phyloP scores from a whole-genome alignment of 2,113 vertebrate species.

The Eurystomus gularis region DNA sequence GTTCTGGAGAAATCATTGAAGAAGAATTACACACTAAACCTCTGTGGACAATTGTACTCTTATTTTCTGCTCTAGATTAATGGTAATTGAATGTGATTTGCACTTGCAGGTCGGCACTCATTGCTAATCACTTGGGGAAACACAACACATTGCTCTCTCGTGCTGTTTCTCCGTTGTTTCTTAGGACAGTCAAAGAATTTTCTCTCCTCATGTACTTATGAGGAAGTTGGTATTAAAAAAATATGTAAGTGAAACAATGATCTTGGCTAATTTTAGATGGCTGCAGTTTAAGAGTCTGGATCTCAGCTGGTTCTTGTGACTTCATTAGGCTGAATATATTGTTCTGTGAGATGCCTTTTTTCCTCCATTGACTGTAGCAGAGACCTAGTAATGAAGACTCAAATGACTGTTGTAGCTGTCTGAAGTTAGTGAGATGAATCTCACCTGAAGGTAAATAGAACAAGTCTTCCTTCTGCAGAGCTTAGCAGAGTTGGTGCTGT shows the following conservation, averaged over 20 bases:
- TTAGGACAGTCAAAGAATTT: not conserved
- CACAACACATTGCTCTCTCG: not conserved
- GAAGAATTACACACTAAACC: not conserved
- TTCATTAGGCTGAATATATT: not conserved
- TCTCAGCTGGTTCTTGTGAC: not conserved
- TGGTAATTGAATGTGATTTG: not conserved
- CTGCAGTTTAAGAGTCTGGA: not conserved
- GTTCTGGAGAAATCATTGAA: not conserved
- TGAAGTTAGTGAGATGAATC: not conserved
- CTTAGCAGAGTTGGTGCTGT: not conserved
- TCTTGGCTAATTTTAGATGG: not conserved
- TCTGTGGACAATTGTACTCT: not conserved
- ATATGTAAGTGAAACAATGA: not conserved
- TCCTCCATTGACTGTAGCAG: not conserved
- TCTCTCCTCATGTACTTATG: not conserved
- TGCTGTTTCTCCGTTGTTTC: not conserved
- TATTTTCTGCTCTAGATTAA: not conserved
- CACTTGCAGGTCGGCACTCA: not conserved
- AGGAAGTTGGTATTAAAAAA: not conserved
- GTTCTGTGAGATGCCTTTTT: not conserved
- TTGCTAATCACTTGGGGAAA: slow-evolving; percentile 1
- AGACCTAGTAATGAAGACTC: not conserved
- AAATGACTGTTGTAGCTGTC: not conserved
- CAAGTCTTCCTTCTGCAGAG: not conserved
- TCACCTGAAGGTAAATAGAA: not conserved